Base-by-base conservation (phyloP, 2,888 invertebrate genomes). In the Torymus tubicola region DNA sequence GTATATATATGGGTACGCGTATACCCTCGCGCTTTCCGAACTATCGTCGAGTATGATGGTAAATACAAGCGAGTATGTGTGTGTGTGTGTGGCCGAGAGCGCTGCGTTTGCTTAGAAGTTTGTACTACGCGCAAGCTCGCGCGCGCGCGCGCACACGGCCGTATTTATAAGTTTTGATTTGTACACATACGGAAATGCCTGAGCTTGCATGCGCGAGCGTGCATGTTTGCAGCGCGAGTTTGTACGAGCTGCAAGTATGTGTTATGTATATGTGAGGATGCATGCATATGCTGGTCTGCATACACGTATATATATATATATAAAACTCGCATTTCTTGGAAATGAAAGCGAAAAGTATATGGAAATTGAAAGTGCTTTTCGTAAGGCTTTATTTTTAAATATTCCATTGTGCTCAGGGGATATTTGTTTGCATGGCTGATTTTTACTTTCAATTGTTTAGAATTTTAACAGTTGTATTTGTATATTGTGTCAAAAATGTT, bases 131-230 rank as follows among this genome's bases (percentile, higher is more conserved):
- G 31, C 31, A 31, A 31, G 31, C 31, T n/a, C n/a, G n/a, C n/a
- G n/a, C n/a, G n/a, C n/a, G 31, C 31, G 31, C 24, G 24, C 24
- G 24, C 24, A 24, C 24, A 21, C 72, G 21, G 57, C 72, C 53
- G 60, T 80, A 68, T 80, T 80, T 76, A 72, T 76, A 80, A 80
- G 76, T 80, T 80, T 71, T 80, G 80, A 77, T 80, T 80, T 72
- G 71, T 77, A 77, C 63, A 73, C 70, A 60, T 58, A 55, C 52
- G 14, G 53, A 55, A 52, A 50, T 67, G 67, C 67, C 18, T 67
- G 67, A 50, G 52, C 58, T 21, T 69, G 24, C 63, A 63, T 57
- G 52, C 53, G 63, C 55, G 63, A 31, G 63, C 61, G 63, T 14
- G 24, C 63, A 16, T 24, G 72, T 42, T 53, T 72, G 16, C 53